Evolutionary conservation across 2,797 vertebrate species (phyloP), one percentile per base, ranked within the genome.

Genomic region (Tenualosa thibaudeaui): DNA sequence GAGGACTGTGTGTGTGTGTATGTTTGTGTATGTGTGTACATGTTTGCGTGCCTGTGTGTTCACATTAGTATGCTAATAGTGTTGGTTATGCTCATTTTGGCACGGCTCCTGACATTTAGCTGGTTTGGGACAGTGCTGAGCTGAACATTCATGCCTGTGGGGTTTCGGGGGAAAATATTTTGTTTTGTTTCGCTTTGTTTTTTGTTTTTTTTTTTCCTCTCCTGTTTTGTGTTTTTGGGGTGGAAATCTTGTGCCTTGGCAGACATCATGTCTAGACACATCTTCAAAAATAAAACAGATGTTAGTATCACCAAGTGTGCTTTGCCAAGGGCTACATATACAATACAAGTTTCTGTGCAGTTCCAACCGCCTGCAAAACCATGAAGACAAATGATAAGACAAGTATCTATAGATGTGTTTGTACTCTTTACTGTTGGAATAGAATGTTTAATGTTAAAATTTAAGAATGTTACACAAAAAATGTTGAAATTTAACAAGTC

Each of bases 71-170:
- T n/a, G 19, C 19, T 65, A 65, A 65, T 65, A 65, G n/a, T 65
- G 60, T 65, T 65, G n/a, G n/a, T 65, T 65, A 24, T 65, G 60
- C n/a, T 65, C 60, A 65, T 65, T 65, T 65, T 65, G 60, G 60
- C 60, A 12, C 24, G 8, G 19, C 60, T 65, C n/a, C n/a, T 65
- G 60, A 26, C 60, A 65, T 65, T 65, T 26, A 65, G 24, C 60
- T 65, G n/a, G n/a, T 65, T 24, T 65, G 60, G 60, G 60, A 65
- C 60, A 10, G 60, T 26, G 60, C 60, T 24, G 60, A 65, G 7
- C 60, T n/a, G n/a, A 12, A 65, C 60, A 7, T 65, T n/a, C 1
- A 2, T 65, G 24, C 60, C n/a, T 24, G 10, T 26, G 26, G 31
- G 65, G 31, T 37, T 65, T 65, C 13, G 65, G 65, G 65, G 10